Base-by-base conservation (phyloP, 1,140 invertebrate species). In the Trichomalopsis sarcophagae region DNA sequence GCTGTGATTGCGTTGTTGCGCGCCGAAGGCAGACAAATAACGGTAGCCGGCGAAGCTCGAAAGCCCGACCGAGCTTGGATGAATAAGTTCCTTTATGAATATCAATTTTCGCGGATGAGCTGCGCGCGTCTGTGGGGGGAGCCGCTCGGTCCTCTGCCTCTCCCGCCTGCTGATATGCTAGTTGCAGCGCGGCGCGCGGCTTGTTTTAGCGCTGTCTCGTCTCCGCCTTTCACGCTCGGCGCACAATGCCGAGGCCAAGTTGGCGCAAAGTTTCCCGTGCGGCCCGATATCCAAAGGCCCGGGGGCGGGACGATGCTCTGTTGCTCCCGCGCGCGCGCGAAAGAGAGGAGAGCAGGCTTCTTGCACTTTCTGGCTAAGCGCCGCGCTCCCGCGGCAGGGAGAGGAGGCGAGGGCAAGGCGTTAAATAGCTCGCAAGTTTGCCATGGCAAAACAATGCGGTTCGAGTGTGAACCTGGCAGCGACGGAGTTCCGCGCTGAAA, bases 371-470 rank as follows among this genome's bases (percentile, higher is more conserved):
- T 44, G 68, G 73, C 55, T 62, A 62, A n/a, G 55, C 55, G 21
- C 4, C 73, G 73, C 73, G 73, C 17, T 40, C 30, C 33, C 23
- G 68, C 7, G 6, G 55, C 21, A 17, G 17, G 50, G 13, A 86
- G 89, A 88, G 87, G 89, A 89, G 89, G 86, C 27, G 55, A 71
- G 87, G 87, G 88, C 89, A 89, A 91, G 88, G 91, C 91, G 90
- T 91, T 92, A 91, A 93, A 92, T 92, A 91, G 90, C 91, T 92
- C 81, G 89, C 90, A 92, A 93, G 90, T 92, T 92, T 90, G 86
- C 86, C 84, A 82, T 86, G 82, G 89, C 89, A 91, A 91, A 91
- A 91, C 91, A 92, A 91, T 92, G 89, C 89, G 89, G 89, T 87
- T 77, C 88, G 88, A 89, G 91, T 90, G 90, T 90, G 89, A 91